These are phyloP conservation scores for Petaurus breviceps DNA, from an alignment of 2,113 vertebrate genomes.

Conservation along the genomic window DNA sequence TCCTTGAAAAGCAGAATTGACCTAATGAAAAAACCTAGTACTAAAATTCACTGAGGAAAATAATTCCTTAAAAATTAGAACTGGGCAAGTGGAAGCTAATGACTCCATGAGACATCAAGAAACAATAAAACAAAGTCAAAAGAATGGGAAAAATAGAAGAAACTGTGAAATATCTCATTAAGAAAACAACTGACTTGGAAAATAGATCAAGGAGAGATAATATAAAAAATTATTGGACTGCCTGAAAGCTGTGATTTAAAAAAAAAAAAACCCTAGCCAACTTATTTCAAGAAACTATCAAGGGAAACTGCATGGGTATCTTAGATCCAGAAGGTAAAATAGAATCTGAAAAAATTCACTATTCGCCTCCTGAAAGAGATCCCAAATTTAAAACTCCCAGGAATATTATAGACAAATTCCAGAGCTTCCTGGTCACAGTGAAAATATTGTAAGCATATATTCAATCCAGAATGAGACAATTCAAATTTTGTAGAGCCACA, in stretches of 20 bases:
- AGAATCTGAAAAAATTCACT: background rate
- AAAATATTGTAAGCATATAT: background rate
- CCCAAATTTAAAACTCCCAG: background rate
- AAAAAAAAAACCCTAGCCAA: background rate
- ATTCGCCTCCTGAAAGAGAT: background rate
- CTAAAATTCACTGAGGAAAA: background rate
- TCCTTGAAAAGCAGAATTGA: background rate
- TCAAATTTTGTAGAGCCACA: background rate
- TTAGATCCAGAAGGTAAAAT: background rate
- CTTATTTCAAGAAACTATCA: background rate
- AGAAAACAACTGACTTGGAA: too few relatives aligned
- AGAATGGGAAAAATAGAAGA: background rate
- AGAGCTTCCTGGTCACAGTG: background rate
- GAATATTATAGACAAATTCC: background rate
- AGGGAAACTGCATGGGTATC: background rate
- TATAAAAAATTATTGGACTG: background rate
- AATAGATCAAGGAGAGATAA: background rate
- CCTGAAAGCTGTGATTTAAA: background rate
- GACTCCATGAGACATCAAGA: background rate
- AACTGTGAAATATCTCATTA: background rate
- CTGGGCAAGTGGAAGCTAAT: background rate
- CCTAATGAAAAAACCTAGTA: background rate
- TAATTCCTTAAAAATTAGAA: background rate
- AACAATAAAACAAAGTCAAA: too few relatives aligned
- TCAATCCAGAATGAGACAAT: background rate